Conservation (phyloP, 2,797 vertebrate genomes). For the Crenichthys baileyi region DNA sequence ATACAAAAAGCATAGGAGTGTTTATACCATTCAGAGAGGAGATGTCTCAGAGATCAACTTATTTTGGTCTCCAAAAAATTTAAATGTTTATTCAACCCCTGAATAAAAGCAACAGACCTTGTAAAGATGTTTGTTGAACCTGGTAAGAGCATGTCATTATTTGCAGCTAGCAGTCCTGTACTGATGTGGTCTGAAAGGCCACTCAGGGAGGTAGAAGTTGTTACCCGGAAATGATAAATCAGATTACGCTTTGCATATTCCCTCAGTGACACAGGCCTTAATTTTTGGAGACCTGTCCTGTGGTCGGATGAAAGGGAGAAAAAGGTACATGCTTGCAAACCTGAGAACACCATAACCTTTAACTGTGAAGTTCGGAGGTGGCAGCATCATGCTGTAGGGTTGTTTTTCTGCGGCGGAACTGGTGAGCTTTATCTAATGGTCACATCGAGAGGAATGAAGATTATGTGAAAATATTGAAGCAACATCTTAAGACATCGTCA, state of each 20-base stretch:
- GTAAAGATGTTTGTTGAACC: background rate
- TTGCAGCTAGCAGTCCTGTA: background rate
- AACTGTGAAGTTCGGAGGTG: too few species aligned
- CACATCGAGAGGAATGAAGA: too few species aligned
- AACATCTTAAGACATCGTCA: too few species aligned
- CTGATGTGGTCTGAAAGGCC: background rate
- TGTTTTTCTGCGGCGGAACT: too few species aligned
- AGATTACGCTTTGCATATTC: background rate
- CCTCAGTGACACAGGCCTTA: too few species aligned
- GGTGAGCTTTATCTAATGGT: too few species aligned
- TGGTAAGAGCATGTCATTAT: background rate
- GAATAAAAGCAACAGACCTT: background rate
- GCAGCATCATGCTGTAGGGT: too few species aligned
- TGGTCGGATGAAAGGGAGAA: background rate
- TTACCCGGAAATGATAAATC: background rate
- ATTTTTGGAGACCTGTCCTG: background rate
- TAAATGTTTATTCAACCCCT: background rate
- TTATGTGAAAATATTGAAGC: too few species aligned
- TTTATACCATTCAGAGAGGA: background rate
- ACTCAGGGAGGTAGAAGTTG: too few species aligned
- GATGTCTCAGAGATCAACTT: too few species aligned
- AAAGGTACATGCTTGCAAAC: background rate
- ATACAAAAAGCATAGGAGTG: background rate
- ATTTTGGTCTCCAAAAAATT: too few species aligned
- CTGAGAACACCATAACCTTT: too few species aligned